Evolutionary conservation across 1,140 invertebrate species (phyloP).

Genomic region (Hypsibius dujardini): DNA sequence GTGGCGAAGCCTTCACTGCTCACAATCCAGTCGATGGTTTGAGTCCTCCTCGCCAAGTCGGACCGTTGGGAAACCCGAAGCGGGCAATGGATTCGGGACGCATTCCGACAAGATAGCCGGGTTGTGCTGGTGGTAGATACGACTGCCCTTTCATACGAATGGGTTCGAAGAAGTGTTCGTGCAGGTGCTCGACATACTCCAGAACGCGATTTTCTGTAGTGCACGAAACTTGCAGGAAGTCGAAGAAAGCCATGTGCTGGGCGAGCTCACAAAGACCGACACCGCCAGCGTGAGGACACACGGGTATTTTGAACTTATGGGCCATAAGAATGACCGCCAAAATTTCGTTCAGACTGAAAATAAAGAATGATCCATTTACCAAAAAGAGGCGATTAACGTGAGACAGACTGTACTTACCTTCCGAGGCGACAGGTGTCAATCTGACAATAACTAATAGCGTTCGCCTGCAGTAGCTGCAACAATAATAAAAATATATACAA

Average conservation of each 20-base stretch:
- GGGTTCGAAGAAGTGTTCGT: conserved; percentile 63
- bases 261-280: conserved; percentile 81
- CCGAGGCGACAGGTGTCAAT: conserved; percentile 71
- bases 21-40: no score
- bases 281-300: conserved; percentile 79
- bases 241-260: conserved; percentile 74
- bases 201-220: conserved; percentile 51
- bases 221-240: conserved; percentile 53
- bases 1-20: no score
- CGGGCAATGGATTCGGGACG: neutral
- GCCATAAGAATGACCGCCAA: conserved; percentile 74
- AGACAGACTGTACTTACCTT: conserved; percentile 32
- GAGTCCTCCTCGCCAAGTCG: neutral
- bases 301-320: conserved; percentile 52
- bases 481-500: no score
- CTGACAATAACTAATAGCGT: conserved; percentile 66
- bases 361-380: neutral
- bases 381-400: no score
- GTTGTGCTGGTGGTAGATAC: conserved; percentile 46
- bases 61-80: neutral
- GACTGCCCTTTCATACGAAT: conserved; percentile 45
- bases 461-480: conserved; percentile 46
- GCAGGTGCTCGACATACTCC: conserved; percentile 72
- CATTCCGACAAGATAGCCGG: neutral
- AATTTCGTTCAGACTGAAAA: conserved; percentile 54